Base-by-base conservation (phyloP, 1,140 invertebrate genomes). In the Papilio helenus region DNA sequence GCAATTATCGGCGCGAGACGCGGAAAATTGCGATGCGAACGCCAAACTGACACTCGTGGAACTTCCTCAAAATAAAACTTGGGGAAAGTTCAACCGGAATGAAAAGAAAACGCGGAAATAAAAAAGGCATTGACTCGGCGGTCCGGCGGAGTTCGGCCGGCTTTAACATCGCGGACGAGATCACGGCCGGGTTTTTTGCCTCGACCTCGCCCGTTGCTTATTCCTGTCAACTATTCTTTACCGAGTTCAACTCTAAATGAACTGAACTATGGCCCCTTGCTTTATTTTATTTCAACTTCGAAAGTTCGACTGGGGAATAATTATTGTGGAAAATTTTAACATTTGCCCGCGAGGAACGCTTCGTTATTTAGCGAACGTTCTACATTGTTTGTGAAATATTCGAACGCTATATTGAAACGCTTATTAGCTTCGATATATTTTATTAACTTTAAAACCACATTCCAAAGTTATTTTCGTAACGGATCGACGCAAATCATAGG, bases 91-190 rank as follows among this genome's bases (percentile, higher is more conserved):
- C 90, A 92, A 93, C 88, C 93, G 92, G 93, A 92, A 93, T 92
- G 88, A 87, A 87, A 91, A 93, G 91, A 92, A 92, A 94, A 91
- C 85, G 89, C 83, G 87, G 87, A 93, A 94, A 93, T 92, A 93
- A 93, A 93, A 94, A 93, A 91, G 91, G 91, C 90, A 92, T 93
- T 92, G 93, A 93, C 92, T 94, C 87, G 87, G 88, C 85, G 87
- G 87, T 86, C 90, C 88, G 91, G 89, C 87, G 82, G 93, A 92
- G 81, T 93, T 93, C 87, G 79, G 87, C 86, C 84, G 84, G 88
- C 88, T 93, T 91, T 85, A 88, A 90, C 87, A 89, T 90, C 88
- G 83, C 87, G 86, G 86, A 90, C 86, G 86, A 85, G 89, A 88
- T 89, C 89, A 85, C 88, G 82, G 79, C 81, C 83, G 80, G 81